A percentile compares a stretch with the other conserved stretches of the same genome.
phyloP scores from a whole-genome alignment of 2,888 invertebrate species.

The Heliconius charithonia region DNA sequence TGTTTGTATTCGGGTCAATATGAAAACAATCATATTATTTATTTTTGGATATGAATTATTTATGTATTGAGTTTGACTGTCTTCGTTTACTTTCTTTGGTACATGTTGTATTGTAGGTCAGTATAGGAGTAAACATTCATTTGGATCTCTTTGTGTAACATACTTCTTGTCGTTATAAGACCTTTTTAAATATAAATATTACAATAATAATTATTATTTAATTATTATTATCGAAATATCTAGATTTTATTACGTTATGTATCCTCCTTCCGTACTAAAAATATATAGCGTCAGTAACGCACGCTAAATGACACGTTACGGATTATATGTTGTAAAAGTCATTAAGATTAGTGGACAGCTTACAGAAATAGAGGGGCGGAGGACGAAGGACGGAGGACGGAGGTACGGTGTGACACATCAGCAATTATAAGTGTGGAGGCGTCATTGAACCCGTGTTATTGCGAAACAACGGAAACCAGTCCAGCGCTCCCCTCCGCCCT shows the following conservation, averaged over 20 bases:
- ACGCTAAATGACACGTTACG: constrained; percentile 13
- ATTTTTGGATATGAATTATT: constrained; percentile 72
- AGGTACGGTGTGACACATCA: constrained; percentile 72
- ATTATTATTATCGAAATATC: neutral
- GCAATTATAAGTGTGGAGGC: constrained; percentile 77
- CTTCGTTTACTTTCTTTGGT: constrained; percentile 76
- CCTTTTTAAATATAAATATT: neutral
- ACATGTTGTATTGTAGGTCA: constrained; percentile 73
- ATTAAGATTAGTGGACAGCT: constrained; percentile 50
- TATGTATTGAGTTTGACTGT: constrained; percentile 54
- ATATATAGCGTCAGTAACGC: constrained; percentile 18
- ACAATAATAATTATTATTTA: neutral
- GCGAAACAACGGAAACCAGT: constrained; percentile 84
- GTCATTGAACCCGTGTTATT: constrained; percentile 82
- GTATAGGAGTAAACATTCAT: constrained; percentile 66
- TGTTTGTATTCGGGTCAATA: constrained; percentile 70
- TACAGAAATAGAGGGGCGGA: constrained; percentile 67
- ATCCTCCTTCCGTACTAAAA: neutral
- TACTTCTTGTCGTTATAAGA: neutral
- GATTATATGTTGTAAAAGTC: constrained; percentile 46
- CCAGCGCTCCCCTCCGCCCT: constrained; percentile 59
- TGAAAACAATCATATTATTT: constrained; percentile 72
- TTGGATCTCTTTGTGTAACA: constrained; percentile 33
- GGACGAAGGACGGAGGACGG: constrained; percentile 54
- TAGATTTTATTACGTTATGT: neutral